These are phyloP conservation scores for Synergus umbraculus DNA, from an alignment of 2,888 invertebrate genomes.

Conservation along the genomic window DNA sequence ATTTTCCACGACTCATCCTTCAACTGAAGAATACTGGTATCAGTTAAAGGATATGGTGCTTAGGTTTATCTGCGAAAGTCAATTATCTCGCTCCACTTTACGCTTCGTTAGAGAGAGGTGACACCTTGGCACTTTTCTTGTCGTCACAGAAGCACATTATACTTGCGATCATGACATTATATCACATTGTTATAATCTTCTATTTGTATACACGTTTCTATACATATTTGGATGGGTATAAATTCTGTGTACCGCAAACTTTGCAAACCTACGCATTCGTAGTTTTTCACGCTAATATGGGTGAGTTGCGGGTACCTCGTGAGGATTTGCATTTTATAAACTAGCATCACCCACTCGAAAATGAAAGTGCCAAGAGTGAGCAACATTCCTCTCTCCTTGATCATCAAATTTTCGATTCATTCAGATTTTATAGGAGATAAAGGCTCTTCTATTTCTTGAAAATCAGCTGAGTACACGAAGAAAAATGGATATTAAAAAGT, in stretches of 20 bases:
- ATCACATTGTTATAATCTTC: too few species aligned
- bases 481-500: too few species aligned
- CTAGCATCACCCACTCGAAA: not conserved
- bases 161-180: not conserved
- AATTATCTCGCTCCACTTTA: conserved; percentile 37
- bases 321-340: not conserved
- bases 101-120: conserved; percentile 14
- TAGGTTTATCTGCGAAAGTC: conserved; percentile 20
- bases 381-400: too few species aligned
- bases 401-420: too few species aligned
- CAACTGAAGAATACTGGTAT: not conserved
- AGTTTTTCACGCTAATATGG: too few species aligned
- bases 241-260: too few species aligned
- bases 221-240: too few species aligned
- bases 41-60: not conserved
- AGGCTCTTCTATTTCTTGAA: not conserved
- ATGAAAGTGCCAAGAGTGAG: not conserved
- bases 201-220: not conserved
- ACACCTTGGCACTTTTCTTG: conserved; percentile 27
- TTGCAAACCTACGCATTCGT: too few species aligned
- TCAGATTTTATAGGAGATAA: too few species aligned
- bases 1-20: not conserved
- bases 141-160: not conserved
- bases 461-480: too few species aligned
- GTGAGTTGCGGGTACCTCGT: too few species aligned